Base-by-base conservation (phyloP, 2,113 vertebrate species). In the Machaerirhynchus nigripectus region DNA sequence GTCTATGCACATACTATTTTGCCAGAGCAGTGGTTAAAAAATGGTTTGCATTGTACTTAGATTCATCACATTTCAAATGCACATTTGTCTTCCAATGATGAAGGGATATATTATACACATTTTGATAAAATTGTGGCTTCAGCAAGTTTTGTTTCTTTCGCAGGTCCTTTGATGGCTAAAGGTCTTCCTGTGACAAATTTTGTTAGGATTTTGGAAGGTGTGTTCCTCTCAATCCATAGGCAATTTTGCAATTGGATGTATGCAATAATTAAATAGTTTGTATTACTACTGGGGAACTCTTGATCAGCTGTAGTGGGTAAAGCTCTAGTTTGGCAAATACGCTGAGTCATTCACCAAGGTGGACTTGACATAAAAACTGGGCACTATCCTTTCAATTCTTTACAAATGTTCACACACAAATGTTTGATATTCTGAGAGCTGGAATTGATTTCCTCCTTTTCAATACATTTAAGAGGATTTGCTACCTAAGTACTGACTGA, bases 1-100 rank as follows among this genome's bases (percentile, higher is more conserved):
- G 84, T 95, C 81, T 94, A 77, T 78, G 56, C 53, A 77, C 42
- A 73, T 74, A 92, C n/a, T 67, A 60, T 95, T 95, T 94, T 82
- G n/a, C 50, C 35, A 77, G 60, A 91, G 52, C 46, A 84, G 12
- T 95, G 30, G 53, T 79, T 89, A 74, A 95, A 92, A 96, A 92
- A 73, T 59, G 31, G 15, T 35, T 94, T 84, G 13, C 46, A 59
- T 79, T 93, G 74, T 95, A 73, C 64, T 89, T 75, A 78, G 75
- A 87, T 88, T 82, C 56, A 90, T 64, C 83, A 64, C 28, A 84
- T 77, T 97, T 92, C 53, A 92, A 92, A 94, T 70, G 67, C 55
- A 17, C 46, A 71, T 89, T 95, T 96, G 37, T 84, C 68, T 95
- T 94, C 50, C 46, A 64, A 15, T 2, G 44, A 47, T 39, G 30